phyloP scores from a whole-genome alignment of 2,888 invertebrate genomes.

The Melipona beecheii region DNA sequence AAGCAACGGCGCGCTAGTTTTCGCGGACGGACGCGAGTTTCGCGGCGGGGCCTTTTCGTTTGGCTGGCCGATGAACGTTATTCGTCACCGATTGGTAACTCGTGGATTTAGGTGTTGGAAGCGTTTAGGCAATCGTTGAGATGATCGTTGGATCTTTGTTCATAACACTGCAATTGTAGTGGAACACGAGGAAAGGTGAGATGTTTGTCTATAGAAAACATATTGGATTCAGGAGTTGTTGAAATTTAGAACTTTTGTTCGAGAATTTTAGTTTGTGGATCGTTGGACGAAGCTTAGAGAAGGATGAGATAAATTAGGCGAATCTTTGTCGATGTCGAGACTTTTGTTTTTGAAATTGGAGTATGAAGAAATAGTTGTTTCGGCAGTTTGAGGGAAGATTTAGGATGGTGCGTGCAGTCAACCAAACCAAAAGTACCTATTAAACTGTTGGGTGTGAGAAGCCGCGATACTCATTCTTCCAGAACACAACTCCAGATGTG shows the following conservation, averaged over 20 bases:
- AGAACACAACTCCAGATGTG: neutral
- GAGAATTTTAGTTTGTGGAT: no score
- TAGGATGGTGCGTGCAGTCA: no score
- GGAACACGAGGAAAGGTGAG: neutral
- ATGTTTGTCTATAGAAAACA: no score
- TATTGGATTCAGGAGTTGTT: no score
- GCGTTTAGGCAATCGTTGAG: neutral
- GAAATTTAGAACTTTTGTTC: no score
- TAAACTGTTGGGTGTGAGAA: no score
- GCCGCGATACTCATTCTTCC: no score
- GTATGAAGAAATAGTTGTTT: neutral
- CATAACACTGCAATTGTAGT: neutral
- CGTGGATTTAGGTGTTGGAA: no score
- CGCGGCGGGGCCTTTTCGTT: neutral
- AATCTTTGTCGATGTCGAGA: neutral
- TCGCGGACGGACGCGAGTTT: slow-evolving; percentile 1
- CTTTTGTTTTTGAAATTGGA: neutral
- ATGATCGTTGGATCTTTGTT: neutral
- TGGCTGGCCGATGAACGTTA: neutral
- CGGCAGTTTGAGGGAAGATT: no score
- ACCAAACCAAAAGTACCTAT: no score
- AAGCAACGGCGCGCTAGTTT: neutral
- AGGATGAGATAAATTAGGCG: neutral
- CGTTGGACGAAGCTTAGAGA: neutral
- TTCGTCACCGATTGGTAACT: neutral